phyloP scores from a whole-genome alignment of 2,113 vertebrate species.

The Anarrhichthys ocellatus region DNA sequence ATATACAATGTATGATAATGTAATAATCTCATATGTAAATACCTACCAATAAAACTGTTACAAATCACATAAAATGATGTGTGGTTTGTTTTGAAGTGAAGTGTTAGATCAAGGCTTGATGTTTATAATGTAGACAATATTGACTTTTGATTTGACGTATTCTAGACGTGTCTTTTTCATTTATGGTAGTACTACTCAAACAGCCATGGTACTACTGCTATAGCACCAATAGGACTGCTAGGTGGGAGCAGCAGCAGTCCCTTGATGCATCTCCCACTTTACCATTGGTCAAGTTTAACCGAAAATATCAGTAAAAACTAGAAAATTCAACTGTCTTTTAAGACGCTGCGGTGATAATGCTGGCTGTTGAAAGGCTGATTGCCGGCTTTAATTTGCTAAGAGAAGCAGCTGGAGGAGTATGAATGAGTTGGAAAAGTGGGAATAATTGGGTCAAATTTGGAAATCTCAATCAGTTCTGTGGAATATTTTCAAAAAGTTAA shows the following conservation, averaged over 20 bases:
- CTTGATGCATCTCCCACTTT: not conserved
- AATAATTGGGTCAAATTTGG: no score
- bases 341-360: no score
- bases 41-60: constrained; percentile 77
- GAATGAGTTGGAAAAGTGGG: no score
- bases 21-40: constrained; percentile 81
- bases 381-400: no score
- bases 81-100: not conserved
- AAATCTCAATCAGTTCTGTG: no score
- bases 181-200: not conserved
- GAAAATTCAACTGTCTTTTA: not conserved
- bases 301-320: not conserved
- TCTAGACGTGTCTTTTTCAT: not conserved
- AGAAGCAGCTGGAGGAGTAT: no score
- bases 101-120: not conserved
- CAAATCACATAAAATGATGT: not conserved
- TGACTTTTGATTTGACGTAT: not conserved
- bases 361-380: not conserved
- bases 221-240: not conserved
- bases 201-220: not conserved
- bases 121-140: not conserved
- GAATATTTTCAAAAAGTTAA: not conserved
- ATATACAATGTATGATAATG: constrained; percentile 73
- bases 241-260: constrained; percentile 6
- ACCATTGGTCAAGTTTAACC: not conserved